Evolutionary conservation across 2,888 invertebrate species (phyloP).

Genomic region (Notodonta ziczac): DNA sequence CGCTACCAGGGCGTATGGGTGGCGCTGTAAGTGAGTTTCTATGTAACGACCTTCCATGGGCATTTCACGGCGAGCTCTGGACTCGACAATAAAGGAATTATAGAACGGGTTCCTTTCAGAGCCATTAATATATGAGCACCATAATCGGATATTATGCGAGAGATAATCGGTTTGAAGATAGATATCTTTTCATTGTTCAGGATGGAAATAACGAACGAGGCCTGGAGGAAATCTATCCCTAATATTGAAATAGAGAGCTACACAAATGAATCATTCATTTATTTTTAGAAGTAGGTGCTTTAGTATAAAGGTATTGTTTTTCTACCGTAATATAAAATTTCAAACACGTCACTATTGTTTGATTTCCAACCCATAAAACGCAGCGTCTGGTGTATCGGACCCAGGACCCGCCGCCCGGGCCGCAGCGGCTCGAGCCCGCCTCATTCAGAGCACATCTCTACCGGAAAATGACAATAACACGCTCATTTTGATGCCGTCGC

Average conservation of each 20-base stretch:
- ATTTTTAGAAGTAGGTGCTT: no score
- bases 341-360: no score
- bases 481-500: slow-evolving; percentile 12
- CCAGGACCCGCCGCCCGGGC: background rate
- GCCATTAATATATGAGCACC: slow-evolving; percentile 11
- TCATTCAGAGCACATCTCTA: slow-evolving; percentile 2
- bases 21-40: slow-evolving; percentile 56
- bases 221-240: no score
- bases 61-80: slow-evolving; percentile 41
- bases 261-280: no score
- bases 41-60: slow-evolving; percentile 48
- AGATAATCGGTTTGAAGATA: background rate
- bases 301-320: no score
- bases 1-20: slow-evolving; percentile 26
- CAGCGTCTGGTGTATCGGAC: no score
- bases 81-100: slow-evolving; percentile 51
- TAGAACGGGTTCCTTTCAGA: slow-evolving; percentile 44
- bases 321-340: no score
- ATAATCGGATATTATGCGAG: slow-evolving; percentile 1
- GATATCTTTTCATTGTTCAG: no score
- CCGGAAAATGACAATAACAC: slow-evolving; percentile 24
- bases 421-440: no score
- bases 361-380: no score
- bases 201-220: no score
- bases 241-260: no score